These are phyloP conservation scores for Megaceryle maxima DNA, from an alignment of 2,113 vertebrate species.

Conservation along the genomic window DNA sequence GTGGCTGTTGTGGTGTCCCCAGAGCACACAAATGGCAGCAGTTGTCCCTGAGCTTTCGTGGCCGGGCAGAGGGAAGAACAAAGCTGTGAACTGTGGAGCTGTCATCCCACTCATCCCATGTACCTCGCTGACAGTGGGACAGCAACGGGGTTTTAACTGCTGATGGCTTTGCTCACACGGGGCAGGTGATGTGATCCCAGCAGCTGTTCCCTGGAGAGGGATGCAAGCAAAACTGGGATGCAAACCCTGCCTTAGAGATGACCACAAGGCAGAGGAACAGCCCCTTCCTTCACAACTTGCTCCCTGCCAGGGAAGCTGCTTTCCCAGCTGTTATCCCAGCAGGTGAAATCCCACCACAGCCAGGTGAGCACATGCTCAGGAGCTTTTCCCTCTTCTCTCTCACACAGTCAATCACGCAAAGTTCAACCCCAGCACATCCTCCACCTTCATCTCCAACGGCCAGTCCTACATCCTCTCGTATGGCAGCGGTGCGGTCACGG, in stretches of 20 bases:
- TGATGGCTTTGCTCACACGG: neutral
- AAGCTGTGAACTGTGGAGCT: fast-evolving
- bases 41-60: neutral
- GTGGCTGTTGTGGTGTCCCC: fast-evolving
- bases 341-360: neutral
- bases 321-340: neutral
- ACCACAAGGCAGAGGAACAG: neutral
- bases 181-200: neutral
- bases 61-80: fast-evolving
- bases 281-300: neutral
- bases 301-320: neutral
- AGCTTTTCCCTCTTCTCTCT: neutral
- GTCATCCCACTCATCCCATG: neutral
- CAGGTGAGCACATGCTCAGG: fast-evolving
- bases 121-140: fast-evolving
- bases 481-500: conserved; percentile 61
- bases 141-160: neutral
- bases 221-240: neutral
- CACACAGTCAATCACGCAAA: conserved; percentile 55
- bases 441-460: conserved; percentile 28
- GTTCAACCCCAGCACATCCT: conserved; percentile 67
- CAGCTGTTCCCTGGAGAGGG: neutral
- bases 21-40: fast-evolving
- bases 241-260: neutral
- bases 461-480: conserved; percentile 64